Conservation (phyloP, 2,113 vertebrate genomes). For the Myrmophylax atrothorax region DNA sequence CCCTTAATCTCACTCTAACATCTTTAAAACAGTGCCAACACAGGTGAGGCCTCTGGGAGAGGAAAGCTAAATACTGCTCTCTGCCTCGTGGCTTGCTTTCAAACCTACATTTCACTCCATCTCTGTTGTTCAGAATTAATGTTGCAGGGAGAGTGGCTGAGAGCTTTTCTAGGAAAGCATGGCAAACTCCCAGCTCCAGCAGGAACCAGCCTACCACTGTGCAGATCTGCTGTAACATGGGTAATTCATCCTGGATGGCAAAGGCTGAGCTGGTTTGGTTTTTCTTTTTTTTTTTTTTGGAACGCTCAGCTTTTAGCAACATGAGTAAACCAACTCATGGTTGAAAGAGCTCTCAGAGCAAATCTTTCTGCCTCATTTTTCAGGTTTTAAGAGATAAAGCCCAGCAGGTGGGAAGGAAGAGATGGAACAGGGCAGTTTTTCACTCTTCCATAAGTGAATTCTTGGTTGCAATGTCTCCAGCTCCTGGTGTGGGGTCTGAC, state of each 20-base stretch:
- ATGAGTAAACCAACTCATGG: background rate
- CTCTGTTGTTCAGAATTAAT: constrained; percentile 2
- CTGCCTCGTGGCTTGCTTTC: background rate
- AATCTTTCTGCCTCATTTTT: background rate
- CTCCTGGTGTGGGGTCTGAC: background rate
- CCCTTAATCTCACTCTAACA: constrained; percentile 16
- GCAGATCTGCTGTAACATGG: background rate
- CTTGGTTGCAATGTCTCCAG: background rate
- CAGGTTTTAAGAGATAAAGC: background rate
- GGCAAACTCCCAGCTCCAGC: constrained; percentile 30
- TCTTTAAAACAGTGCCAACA: constrained; percentile 38
- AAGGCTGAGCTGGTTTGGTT: background rate
- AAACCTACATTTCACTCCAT: background rate
- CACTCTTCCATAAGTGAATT: constrained; percentile 30
- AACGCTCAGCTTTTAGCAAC: background rate
- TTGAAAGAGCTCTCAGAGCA: background rate
- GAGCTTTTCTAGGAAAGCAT: constrained; percentile 43
- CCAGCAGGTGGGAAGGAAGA: constrained; percentile 27
- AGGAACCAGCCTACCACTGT: background rate
- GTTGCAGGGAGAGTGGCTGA: background rate
- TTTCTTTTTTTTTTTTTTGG: background rate
- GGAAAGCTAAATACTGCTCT: constrained; percentile 17
- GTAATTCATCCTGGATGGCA: background rate
- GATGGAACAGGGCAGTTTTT: background rate
- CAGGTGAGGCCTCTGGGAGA: constrained; percentile 55